A percentile compares a stretch with the other conserved stretches of the same genome.
Conservation (phyloP, 2,113 vertebrate genomes). For the Vombatus ursinus region DNA sequence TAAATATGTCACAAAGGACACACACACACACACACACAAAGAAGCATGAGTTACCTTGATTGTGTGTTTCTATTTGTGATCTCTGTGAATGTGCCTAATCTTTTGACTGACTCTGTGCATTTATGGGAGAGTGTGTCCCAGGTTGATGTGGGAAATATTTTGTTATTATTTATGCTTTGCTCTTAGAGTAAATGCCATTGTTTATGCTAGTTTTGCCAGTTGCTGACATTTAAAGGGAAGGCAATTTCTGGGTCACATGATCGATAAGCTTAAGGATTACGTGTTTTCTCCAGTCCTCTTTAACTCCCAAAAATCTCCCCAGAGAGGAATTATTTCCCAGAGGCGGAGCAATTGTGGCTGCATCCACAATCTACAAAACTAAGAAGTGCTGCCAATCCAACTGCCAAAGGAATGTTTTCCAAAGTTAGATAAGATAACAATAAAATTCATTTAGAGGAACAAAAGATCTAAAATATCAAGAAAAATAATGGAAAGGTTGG, state of each 20-base stretch:
- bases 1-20: too few species aligned
- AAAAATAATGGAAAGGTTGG: too few species aligned
- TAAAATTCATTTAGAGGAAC: too few species aligned
- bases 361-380: too few species aligned
- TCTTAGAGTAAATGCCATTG: background rate
- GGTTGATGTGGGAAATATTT: background rate
- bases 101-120: background rate
- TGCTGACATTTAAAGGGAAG: background rate
- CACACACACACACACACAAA: background rate
- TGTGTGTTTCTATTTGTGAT: background rate
- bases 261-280: background rate
- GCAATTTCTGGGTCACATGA: background rate
- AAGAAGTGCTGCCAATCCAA: too few species aligned
- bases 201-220: background rate
- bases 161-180: background rate
- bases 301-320: background rate
- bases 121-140: background rate
- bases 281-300: background rate
- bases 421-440: too few species aligned
- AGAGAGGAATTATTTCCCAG: background rate
- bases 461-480: too few species aligned
- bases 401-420: too few species aligned
- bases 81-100: background rate
- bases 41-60: background rate
- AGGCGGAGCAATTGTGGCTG: background rate